phyloP scores from a whole-genome alignment of 2,888 invertebrate species.

The Oscheius sp. region DNA sequence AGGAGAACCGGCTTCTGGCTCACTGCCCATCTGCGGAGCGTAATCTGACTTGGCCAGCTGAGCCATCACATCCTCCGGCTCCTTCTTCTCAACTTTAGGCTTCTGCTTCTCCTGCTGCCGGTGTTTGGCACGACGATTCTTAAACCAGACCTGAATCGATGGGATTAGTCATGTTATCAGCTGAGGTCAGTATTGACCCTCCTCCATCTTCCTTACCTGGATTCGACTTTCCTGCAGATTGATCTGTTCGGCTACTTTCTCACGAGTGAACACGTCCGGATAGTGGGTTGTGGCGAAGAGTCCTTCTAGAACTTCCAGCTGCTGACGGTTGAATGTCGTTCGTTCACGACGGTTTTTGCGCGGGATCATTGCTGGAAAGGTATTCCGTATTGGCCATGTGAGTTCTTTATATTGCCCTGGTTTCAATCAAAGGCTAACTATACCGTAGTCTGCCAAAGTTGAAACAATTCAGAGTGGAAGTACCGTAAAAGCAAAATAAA shows the following conservation, averaged over 20 bases:
- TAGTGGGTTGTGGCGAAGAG: constrained; percentile 60
- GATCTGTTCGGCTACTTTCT: constrained; percentile 68
- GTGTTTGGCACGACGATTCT: constrained; percentile 70
- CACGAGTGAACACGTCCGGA: constrained; percentile 69
- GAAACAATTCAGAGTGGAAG: no score
- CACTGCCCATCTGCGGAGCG: constrained; percentile 37
- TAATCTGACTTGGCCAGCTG: constrained; percentile 9
- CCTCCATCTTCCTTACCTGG: constrained; percentile 52
- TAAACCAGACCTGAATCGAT: constrained; percentile 69
- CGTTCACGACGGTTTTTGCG: constrained; percentile 66
- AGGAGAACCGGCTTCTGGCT: constrained; percentile 50
- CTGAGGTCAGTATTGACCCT: background rate
- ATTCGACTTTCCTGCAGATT: constrained; percentile 68
- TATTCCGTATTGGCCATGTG: background rate
- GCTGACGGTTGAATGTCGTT: constrained; percentile 69
- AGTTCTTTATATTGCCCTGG: background rate
- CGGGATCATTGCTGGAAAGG: constrained; percentile 58
- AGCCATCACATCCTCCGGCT: constrained; percentile 12
- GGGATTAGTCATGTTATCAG: constrained; percentile 23
- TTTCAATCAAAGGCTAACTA: background rate
- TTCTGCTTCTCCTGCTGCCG: constrained; percentile 71
- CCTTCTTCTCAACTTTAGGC: constrained; percentile 47
- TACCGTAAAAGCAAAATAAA: no score
- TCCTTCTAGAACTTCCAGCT: constrained; percentile 61
- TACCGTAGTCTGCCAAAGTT: no score